phyloP scores from a whole-genome alignment of 2,888 invertebrate genomes.

The Heliconius cydno region DNA sequence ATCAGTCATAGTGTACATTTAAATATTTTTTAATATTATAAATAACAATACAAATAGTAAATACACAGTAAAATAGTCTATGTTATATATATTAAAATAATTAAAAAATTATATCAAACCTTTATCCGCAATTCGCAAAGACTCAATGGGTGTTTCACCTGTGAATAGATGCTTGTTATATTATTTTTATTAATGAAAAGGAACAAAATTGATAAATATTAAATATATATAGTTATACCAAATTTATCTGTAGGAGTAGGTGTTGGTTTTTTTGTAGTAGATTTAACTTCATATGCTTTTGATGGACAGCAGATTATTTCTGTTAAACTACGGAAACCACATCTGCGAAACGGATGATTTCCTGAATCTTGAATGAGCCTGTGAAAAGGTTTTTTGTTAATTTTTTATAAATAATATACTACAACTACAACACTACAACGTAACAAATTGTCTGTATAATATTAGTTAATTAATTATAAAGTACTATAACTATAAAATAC shows the following conservation, averaged over 20 bases:
- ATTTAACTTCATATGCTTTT: background rate
- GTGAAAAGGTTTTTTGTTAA: background rate
- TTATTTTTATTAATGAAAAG: background rate
- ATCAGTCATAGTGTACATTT: background rate
- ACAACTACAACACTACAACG: background rate
- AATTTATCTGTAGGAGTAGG: conserved; percentile 38
- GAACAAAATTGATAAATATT: background rate
- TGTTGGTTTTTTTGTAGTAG: conserved; percentile 22
- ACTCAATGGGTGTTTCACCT: conserved; percentile 50
- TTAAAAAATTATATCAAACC: conserved; percentile 54
- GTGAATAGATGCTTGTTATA: conserved; percentile 36
- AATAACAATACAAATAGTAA: background rate
- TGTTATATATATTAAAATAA: background rate
- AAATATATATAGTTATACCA: conserved; percentile 41
- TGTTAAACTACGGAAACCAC: conserved; percentile 32
- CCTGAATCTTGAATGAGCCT: conserved; percentile 32
- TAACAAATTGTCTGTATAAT: too few species aligned
- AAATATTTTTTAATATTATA: background rate
- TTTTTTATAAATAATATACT: background rate
- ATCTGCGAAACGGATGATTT: conserved; percentile 42
- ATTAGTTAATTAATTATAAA: too few species aligned
- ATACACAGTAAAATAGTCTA: background rate
- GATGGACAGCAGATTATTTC: conserved; percentile 46
- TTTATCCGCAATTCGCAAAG: conserved; percentile 60
- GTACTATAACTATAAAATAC: too few species aligned